Conservation (phyloP, 2,888 invertebrate genomes). For the Campoplex nolae region DNA sequence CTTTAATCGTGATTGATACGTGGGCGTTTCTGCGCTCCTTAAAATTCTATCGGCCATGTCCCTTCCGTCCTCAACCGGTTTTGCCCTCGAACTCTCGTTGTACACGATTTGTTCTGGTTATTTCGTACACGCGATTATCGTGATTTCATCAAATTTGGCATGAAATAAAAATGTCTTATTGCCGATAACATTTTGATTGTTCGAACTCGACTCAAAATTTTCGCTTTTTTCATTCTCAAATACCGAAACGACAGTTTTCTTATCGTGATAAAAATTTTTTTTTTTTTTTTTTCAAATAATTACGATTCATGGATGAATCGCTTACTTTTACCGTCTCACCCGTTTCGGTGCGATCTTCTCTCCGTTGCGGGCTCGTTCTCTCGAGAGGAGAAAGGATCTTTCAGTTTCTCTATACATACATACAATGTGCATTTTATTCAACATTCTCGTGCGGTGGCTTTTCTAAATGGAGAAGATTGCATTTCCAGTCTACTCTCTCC, state of each 20-base stretch:
- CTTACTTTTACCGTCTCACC: conserved; percentile 6
- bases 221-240: not conserved
- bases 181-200: not conserved
- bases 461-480: conserved; percentile 31
- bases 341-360: conserved; percentile 30
- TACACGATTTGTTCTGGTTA: not conserved
- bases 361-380: conserved; percentile 1
- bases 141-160: not conserved
- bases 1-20: conserved; percentile 8
- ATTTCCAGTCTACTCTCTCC: conserved; percentile 29
- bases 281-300: not conserved
- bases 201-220: not conserved
- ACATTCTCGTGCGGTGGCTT: conserved; percentile 19
- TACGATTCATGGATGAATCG: not conserved
- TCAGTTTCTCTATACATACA: conserved; percentile 20
- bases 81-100: not conserved
- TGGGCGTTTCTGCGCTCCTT: conserved; percentile 44
- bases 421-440: conserved; percentile 29
- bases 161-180: not conserved
- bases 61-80: conserved; percentile 46
- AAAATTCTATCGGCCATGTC: conserved; percentile 26
- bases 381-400: conserved; percentile 48
- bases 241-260: not conserved
- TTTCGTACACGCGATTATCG: not conserved
- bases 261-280: not conserved